A percentile compares a stretch with the other conserved stretches of the same genome.
phyloP scores from a whole-genome alignment of 2,797 vertebrate genomes.

The Phoeniculus purpureus region DNA sequence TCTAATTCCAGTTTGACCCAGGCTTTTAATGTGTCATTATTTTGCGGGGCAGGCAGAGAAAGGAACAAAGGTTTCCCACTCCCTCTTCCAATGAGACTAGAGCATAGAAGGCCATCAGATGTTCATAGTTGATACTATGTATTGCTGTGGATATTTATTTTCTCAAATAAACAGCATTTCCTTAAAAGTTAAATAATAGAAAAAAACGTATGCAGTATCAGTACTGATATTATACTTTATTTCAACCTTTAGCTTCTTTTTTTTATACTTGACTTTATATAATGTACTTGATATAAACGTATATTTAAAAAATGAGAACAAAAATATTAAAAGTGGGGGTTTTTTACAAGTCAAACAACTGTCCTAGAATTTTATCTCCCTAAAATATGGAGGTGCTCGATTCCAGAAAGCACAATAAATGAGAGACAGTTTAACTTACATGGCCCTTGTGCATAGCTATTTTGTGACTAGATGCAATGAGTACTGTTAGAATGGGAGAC shows the following conservation, averaged over 20 bases:
- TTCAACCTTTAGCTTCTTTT: not conserved
- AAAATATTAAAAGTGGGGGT: not conserved
- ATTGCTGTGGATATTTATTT: not conserved
- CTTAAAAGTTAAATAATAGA: not conserved
- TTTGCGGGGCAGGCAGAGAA: not conserved
- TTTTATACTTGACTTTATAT: not conserved
- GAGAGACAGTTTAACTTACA: not conserved
- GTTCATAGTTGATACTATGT: not conserved
- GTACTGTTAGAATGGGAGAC: not conserved
- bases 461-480: not conserved
- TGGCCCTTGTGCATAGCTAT: accelerated
- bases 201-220: not conserved
- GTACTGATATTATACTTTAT: not conserved
- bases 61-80: not conserved
- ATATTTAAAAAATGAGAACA: not conserved
- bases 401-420: not conserved
- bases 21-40: not conserved
- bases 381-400: not conserved
- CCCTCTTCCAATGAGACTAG: not conserved
- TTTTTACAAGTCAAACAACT: not conserved
- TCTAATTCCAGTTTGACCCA: not conserved
- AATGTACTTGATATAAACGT: not conserved
- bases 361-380: not conserved
- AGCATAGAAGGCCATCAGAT: not conserved
- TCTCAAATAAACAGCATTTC: not conserved